Conservation (phyloP, 2,797 vertebrate genomes). For the Scarus forsteni region DNA sequence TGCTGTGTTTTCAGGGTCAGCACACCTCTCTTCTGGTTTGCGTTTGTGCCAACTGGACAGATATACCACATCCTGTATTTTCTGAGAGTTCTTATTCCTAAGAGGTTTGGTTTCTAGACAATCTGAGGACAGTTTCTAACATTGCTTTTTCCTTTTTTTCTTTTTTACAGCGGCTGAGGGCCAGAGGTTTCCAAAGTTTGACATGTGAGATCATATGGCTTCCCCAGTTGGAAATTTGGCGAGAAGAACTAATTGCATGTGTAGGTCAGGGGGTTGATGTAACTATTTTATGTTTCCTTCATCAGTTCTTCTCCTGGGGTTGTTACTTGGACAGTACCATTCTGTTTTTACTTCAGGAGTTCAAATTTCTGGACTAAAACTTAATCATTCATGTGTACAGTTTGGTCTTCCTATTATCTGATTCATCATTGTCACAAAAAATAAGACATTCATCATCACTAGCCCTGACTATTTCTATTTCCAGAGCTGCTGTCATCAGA, state of each 20-base stretch:
- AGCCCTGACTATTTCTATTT: background rate
- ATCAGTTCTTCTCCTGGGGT: background rate
- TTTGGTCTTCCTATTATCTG: background rate
- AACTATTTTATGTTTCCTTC: background rate
- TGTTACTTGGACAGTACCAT: background rate
- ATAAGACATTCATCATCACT: background rate
- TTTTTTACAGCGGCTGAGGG: background rate
- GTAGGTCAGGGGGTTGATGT: background rate
- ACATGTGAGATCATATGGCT: background rate
- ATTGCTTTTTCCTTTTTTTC: background rate
- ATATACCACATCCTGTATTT: background rate
- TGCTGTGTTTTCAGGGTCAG: background rate
- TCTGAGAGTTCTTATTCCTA: background rate
- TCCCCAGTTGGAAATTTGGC: constrained; percentile 7
- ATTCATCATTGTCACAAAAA: background rate
- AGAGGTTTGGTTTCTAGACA: background rate
- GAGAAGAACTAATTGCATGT: background rate
- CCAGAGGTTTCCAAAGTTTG: background rate
- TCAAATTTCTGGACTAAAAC: background rate
- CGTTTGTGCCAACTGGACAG: background rate
- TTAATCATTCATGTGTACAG: background rate
- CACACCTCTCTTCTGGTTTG: background rate
- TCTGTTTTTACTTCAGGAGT: background rate
- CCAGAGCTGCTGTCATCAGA: background rate
- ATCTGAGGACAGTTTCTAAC: background rate